These are phyloP conservation scores for Climacteris rufus DNA, from an alignment of 2,113 vertebrate species.

Conservation along the genomic window DNA sequence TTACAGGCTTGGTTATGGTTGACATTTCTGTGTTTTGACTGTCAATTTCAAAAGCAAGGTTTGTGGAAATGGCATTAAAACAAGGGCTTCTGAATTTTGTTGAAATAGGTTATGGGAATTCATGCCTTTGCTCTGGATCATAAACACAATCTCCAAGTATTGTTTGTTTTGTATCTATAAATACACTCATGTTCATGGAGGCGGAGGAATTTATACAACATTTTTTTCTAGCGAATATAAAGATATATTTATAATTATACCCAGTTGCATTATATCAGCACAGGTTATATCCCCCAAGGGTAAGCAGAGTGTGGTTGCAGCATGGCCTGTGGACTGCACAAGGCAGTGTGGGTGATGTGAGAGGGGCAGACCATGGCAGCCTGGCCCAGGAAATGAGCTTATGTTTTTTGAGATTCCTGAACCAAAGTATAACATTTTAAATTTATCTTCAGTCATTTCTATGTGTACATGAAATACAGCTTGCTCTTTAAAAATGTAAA, in stretches of 20 bases:
- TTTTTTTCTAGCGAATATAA: not conserved
- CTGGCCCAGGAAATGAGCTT: not conserved
- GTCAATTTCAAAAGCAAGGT: not conserved
- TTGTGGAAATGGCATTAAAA: not conserved
- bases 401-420: not conserved
- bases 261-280: not conserved
- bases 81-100: not conserved
- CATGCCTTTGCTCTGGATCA: not conserved
- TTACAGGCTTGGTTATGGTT: not conserved
- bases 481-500: not conserved
- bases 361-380: not conserved
- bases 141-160: not conserved
- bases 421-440: not conserved
- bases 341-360: not conserved
- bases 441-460: not conserved
- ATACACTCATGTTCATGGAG: not conserved
- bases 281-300: not conserved
- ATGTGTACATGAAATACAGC: not conserved
- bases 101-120: not conserved
- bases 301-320: not conserved
- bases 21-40: not conserved
- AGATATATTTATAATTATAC: fast-evolving
- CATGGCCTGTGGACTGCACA: fast-evolving
- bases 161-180: not conserved
- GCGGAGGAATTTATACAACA: not conserved